Percentiles rank a stretch among this genome's conserved stretches.
phyloP scores from a whole-genome alignment of 1,140 invertebrate genomes.

The Catajapyx aquilonaris region DNA sequence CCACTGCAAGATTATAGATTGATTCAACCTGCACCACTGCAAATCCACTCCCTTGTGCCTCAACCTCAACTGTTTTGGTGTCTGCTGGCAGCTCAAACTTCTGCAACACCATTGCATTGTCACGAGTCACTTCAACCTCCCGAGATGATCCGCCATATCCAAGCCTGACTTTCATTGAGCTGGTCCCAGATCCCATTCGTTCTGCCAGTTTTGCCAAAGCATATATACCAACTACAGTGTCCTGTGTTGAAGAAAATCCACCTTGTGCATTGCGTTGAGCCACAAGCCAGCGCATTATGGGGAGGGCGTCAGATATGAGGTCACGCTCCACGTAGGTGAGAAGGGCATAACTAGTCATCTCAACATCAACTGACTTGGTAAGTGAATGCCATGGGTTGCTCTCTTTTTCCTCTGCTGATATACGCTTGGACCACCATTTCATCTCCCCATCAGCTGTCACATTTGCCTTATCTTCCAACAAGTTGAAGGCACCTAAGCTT shows the following conservation, averaged over 20 bases:
- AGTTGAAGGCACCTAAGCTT: slow-evolving; percentile 38
- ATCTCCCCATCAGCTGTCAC: slow-evolving; percentile 24
- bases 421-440: slow-evolving; percentile 48
- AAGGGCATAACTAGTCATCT: slow-evolving; percentile 68
- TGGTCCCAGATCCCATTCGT: slow-evolving; percentile 27
- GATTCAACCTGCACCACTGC: slow-evolving; percentile 65
- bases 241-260: slow-evolving; percentile 62
- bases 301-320: slow-evolving; percentile 41
- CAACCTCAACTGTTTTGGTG: slow-evolving; percentile 32
- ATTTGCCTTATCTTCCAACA: slow-evolving; percentile 33
- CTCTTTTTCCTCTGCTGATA: slow-evolving; percentile 27
- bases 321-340: slow-evolving; percentile 40
- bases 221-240: slow-evolving; percentile 49
- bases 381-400: slow-evolving; percentile 48
- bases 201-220: slow-evolving; percentile 48
- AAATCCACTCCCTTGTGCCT: slow-evolving; percentile 59
- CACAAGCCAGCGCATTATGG: slow-evolving; percentile 67
- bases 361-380: slow-evolving; percentile 55
- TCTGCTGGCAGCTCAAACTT: slow-evolving; percentile 35
- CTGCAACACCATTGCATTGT: slow-evolving; percentile 53
- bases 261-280: slow-evolving; percentile 56
- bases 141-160: slow-evolving; percentile 29
- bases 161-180: slow-evolving; percentile 30
- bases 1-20: slow-evolving; percentile 68
- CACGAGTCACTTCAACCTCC: slow-evolving; percentile 34